Conservation (phyloP, 1,140 invertebrate genomes). For the Drepana arcuata region DNA sequence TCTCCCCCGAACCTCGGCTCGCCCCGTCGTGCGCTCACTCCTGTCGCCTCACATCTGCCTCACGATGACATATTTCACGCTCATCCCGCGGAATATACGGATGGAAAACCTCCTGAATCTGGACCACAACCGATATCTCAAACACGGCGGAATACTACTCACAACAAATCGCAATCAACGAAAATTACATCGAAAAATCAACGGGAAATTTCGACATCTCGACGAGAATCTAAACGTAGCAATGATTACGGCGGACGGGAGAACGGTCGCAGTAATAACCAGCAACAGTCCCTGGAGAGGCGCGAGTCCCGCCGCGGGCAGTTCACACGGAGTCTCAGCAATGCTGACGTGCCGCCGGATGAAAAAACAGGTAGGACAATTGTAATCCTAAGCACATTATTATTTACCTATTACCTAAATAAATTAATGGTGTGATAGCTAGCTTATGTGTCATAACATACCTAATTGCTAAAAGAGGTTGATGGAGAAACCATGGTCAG, state of each 20-base stretch:
- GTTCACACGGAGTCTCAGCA: constrained; percentile 86
- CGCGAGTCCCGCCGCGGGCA: constrained; percentile 76
- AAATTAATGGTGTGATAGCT: no score
- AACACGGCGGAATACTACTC: constrained; percentile 4
- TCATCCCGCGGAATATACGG: no score
- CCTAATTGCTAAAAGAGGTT: not conserved
- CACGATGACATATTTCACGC: constrained; percentile 39
- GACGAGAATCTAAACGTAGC: constrained; percentile 40
- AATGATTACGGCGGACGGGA: constrained; percentile 71
- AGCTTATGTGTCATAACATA: not conserved
- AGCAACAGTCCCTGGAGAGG: constrained; percentile 51
- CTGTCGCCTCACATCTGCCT: constrained; percentile 41
- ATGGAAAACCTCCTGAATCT: constrained; percentile 13
- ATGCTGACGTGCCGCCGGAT: constrained; percentile 84
- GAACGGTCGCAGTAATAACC: constrained; percentile 58
- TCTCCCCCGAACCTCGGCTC: constrained; percentile 57
- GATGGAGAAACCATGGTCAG: no score
- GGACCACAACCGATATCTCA: constrained; percentile 3
- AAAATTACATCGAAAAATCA: constrained; percentile 28
- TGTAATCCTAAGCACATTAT: no score
- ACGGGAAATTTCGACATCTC: constrained; percentile 19
- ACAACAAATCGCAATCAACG: constrained; percentile 10
- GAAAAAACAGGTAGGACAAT: constrained; percentile 85
- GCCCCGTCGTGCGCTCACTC: constrained; percentile 48
- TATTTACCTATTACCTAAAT: no score